Conservation (phyloP, 2,797 vertebrate species). For the Silurus lanzhouensis region DNA sequence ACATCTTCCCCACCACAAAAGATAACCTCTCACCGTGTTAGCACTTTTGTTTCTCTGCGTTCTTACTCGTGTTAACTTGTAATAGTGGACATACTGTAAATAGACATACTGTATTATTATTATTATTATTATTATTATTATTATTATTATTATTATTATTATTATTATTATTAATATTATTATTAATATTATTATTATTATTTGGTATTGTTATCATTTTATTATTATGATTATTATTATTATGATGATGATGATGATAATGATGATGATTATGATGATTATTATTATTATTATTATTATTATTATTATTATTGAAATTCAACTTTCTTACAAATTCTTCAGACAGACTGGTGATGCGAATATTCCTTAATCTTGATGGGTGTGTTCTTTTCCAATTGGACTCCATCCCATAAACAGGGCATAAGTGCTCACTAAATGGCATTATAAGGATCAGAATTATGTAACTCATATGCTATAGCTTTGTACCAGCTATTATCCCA, state of each 20-base stretch:
- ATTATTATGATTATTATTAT: no score
- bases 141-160: no score
- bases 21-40: slow-evolving; percentile 35
- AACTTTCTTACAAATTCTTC: background rate
- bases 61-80: slow-evolving; percentile 21
- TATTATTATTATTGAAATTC: background rate
- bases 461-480: background rate
- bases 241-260: no score
- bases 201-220: no score
- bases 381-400: background rate
- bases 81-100: background rate
- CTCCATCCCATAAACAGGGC: background rate
- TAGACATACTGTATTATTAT: no score
- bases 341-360: background rate
- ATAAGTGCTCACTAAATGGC: background rate
- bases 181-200: no score
- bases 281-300: no score
- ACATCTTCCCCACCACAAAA: slow-evolving; percentile 35
- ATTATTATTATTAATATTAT: no score
- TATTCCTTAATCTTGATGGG: background rate
- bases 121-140: no score
- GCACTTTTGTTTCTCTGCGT: slow-evolving; percentile 38
- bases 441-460: background rate
- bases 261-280: no score
- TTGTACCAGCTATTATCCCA: background rate